Evolutionary conservation across 2,113 vertebrate species (phyloP).

Genomic region (Turdus rufiventris): DNA sequence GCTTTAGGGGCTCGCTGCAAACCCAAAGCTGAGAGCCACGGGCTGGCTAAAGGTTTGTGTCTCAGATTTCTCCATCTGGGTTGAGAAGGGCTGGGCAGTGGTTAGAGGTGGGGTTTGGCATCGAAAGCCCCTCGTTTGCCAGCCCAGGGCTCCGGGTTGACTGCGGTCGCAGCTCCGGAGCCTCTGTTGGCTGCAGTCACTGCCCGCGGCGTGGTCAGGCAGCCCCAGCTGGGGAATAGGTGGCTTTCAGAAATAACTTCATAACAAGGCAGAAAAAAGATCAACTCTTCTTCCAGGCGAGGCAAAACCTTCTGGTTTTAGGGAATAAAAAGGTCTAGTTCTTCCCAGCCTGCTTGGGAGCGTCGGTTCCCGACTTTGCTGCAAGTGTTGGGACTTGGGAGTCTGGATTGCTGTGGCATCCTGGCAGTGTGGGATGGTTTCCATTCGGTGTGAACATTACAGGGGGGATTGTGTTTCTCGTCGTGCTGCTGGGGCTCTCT

Average conservation of each 20-base stretch:
- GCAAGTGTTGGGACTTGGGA: not conserved
- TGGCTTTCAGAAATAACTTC: slow-evolving; percentile 1
- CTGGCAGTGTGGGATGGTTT: not conserved
- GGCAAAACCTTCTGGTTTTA: not conserved
- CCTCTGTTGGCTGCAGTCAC: not conserved
- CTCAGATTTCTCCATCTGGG: not conserved
- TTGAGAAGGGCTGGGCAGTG: not conserved
- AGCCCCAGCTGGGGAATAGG: not conserved
- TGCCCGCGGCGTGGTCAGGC: not conserved
- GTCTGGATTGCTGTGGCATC: not conserved
- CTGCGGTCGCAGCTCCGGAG: not conserved
- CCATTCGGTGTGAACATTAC: not conserved
- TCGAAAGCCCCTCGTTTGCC: not conserved
- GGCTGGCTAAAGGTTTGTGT: not conserved
- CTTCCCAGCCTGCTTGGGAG: not conserved
- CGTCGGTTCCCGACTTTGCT: not conserved
- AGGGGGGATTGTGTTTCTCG: not conserved
- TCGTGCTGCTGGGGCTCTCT: not conserved
- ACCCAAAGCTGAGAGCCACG: not conserved
- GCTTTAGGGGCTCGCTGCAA: not conserved
- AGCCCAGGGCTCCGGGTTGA: not conserved
- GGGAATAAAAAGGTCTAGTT: not conserved
- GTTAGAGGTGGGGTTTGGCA: not conserved
- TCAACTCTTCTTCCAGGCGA: not conserved
- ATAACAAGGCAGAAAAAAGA: not conserved